phyloP scores from a whole-genome alignment of 1,140 invertebrate genomes.

The Aphaenogaster rudis region DNA sequence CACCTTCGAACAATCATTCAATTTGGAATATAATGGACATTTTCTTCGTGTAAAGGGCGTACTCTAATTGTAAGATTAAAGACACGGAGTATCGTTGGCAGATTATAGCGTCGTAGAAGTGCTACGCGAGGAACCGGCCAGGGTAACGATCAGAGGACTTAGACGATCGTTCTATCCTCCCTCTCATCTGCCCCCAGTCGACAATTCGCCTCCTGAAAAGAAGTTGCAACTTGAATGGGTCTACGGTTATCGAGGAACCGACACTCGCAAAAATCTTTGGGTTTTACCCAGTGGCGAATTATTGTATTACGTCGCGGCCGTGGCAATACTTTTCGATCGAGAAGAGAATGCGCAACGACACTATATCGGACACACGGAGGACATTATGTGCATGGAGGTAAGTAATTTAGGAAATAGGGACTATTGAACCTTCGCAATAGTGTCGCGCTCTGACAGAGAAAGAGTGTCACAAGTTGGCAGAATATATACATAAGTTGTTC shows the following conservation, averaged over 20 bases:
- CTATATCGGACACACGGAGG: constrained; percentile 97
- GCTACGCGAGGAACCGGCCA: constrained; percentile 93
- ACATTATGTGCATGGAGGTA: constrained; percentile 91
- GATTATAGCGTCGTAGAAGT: constrained; percentile 95
- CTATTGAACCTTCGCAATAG: no score
- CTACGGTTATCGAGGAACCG: constrained; percentile 97
- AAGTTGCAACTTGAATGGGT: constrained; percentile 97
- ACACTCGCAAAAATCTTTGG: constrained; percentile 95
- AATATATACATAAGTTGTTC: no score
- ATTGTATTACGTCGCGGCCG: constrained; percentile 96
- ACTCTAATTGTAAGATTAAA: neutral
- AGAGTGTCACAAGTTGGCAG: no score
- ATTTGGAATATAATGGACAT: neutral
- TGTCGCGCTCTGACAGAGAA: no score
- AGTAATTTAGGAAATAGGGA: no score
- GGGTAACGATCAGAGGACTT: constrained; percentile 94
- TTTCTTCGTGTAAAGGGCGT: neutral
- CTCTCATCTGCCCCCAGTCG: constrained; percentile 92
- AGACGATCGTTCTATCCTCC: constrained; percentile 95
- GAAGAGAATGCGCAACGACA: constrained; percentile 97
- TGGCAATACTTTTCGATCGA: constrained; percentile 96
- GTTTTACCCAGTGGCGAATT: constrained; percentile 96
- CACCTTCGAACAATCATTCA: neutral
- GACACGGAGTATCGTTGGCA: constrained; percentile 74
- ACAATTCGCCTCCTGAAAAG: constrained; percentile 94